Conservation (phyloP, 2,113 vertebrate species). For the Pipa parva region DNA sequence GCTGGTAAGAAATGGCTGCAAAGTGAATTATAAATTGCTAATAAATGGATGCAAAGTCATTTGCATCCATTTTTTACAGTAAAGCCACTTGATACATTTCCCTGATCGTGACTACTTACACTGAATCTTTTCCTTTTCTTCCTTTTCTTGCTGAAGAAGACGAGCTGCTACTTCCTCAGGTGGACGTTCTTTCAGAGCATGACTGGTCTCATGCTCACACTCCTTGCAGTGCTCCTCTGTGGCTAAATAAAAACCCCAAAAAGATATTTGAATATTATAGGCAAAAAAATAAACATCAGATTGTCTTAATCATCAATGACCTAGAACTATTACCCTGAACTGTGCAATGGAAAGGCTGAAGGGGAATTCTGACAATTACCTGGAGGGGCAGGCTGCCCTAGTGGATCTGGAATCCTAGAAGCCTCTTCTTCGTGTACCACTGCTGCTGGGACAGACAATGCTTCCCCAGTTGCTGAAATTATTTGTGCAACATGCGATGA, state of each 20-base stretch:
- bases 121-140: constrained; percentile 69
- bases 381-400: constrained; percentile 20
- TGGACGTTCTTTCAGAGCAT: constrained; percentile 63
- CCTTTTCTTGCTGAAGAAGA: constrained; percentile 78
- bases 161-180: constrained; percentile 83
- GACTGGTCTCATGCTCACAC: constrained; percentile 46
- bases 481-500: constrained; percentile 82
- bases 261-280: too few species aligned
- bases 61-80: too few species aligned
- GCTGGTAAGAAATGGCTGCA: too few species aligned
- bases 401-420: constrained; percentile 40
- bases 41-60: too few species aligned
- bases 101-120: constrained; percentile 62
- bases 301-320: too few species aligned
- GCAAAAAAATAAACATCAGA: too few species aligned
- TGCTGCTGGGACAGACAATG: constrained; percentile 77
- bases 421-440: constrained; percentile 65
- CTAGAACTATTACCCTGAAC: too few species aligned
- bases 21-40: too few species aligned
- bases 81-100: too few species aligned
- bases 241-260: neutral
- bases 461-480: constrained; percentile 86
- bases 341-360: too few species aligned
- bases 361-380: constrained; percentile 15
- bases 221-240: constrained; percentile 60